Percentiles rank a stretch among this genome's conserved stretches.
Evolutionary conservation across 2,113 vertebrate genomes (phyloP).

Genomic region (Phylloscopus whistleri): DNA sequence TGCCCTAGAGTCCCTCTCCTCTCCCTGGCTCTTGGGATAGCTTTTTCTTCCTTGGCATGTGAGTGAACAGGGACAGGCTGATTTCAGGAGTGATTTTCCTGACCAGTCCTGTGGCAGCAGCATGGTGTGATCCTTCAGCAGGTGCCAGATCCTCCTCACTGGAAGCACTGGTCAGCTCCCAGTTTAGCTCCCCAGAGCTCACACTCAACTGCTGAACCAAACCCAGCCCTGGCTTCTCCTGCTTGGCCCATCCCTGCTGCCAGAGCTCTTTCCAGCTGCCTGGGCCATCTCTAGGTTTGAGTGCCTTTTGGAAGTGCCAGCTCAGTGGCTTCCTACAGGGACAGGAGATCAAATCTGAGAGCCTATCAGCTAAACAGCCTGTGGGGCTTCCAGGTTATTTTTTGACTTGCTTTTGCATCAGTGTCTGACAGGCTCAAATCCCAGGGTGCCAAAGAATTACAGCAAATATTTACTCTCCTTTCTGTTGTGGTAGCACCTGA

Average conservation of each 20-base stretch:
- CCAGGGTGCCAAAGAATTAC: neutral
- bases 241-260: neutral
- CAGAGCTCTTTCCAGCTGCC: neutral
- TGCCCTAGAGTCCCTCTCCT: neutral
- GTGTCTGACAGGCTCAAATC: neutral
- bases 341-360: neutral
- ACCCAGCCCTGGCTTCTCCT: neutral
- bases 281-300: neutral
- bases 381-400: neutral
- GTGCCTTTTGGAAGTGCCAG: neutral
- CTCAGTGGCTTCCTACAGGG: neutral
- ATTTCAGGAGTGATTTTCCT: neutral
- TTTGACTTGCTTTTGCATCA: neutral
- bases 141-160: neutral
- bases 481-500: neutral
- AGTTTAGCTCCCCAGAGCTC: neutral
- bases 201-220: neutral
- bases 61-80: neutral
- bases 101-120: neutral
- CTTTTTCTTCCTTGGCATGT: neutral
- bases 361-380: neutral
- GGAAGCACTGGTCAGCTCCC: neutral
- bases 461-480: neutral
- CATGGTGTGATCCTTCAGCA: neutral
- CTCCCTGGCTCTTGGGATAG: neutral